phyloP scores from a whole-genome alignment of 2,888 invertebrate species.

The Drosophila eohydei region DNA sequence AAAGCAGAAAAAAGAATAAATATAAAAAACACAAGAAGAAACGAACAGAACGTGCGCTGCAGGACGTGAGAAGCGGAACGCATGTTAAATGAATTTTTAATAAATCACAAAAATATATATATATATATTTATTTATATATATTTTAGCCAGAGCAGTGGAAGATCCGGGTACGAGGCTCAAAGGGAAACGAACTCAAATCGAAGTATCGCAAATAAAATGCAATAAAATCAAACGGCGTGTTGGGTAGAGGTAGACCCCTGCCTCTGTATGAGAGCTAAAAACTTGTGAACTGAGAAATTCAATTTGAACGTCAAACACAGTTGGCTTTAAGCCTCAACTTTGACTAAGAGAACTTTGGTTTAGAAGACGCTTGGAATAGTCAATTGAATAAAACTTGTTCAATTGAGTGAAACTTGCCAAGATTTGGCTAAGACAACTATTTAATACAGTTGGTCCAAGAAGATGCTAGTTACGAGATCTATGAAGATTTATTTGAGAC shows the following conservation, averaged over 20 bases:
- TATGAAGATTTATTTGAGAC: neutral
- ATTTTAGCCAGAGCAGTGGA: constrained; percentile 3
- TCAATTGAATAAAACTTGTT: neutral
- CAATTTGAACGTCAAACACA: neutral
- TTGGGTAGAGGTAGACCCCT: neutral
- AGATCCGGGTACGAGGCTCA: constrained; percentile 3
- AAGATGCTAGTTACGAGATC: neutral
- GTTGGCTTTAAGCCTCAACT: neutral
- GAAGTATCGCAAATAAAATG: constrained; percentile 16
- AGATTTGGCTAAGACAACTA: neutral
- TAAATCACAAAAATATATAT: constrained; percentile 50
- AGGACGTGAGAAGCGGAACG: constrained; percentile 39
- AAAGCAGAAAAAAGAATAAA: constrained; percentile 9
- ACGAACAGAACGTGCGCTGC: constrained; percentile 30
- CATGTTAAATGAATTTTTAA: constrained; percentile 62
- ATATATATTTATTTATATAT: neutral
- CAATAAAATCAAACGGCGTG: constrained; percentile 16
- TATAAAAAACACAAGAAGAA: constrained; percentile 19
- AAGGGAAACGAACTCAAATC: constrained; percentile 8
- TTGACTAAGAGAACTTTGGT: neutral
- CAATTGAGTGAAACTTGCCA: neutral
- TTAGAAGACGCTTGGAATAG: neutral
- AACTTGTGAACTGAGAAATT: neutral
- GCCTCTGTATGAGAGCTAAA: neutral
- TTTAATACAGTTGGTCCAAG: neutral